A percentile compares a stretch with the other conserved stretches of the same genome.
phyloP scores from a whole-genome alignment of 2,888 invertebrate species.

The Poecilus cupreus region DNA sequence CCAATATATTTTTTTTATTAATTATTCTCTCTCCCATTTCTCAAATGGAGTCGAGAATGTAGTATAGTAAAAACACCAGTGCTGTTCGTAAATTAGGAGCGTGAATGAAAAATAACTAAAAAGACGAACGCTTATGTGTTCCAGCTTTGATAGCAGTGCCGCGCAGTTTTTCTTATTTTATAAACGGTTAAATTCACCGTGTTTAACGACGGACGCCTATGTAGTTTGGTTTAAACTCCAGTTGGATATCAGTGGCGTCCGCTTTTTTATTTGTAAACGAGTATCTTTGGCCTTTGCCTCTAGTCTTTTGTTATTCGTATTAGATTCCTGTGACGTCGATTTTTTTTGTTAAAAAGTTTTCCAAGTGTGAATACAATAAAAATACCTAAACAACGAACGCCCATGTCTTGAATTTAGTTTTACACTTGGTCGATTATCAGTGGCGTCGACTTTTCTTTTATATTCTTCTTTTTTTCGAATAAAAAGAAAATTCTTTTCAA shows the following conservation, averaged over 20 bases:
- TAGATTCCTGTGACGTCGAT: neutral
- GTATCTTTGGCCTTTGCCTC: neutral
- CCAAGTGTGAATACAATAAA: neutral
- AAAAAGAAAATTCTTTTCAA: conserved; percentile 2
- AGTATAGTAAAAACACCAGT: too few relatives aligned
- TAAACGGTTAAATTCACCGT: too few relatives aligned
- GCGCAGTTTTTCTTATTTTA: too few relatives aligned
- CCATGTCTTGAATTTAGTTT: conserved; percentile 21
- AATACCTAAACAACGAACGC: conserved; percentile 5
- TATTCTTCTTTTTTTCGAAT: neutral
- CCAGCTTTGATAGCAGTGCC: too few relatives aligned
- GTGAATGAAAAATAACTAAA: too few relatives aligned
- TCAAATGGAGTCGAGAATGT: too few relatives aligned
- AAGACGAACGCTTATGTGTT: too few relatives aligned
- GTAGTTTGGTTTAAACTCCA: neutral
- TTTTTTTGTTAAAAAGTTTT: conserved; percentile 1
- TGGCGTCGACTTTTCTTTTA: conserved; percentile 9
- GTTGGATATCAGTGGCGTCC: neutral
- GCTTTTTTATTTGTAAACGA: neutral
- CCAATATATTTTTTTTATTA: too few relatives aligned
- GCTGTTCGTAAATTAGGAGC: too few relatives aligned
- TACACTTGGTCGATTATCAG: neutral
- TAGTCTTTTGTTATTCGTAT: neutral
- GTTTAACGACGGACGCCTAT: neutral
- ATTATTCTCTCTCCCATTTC: too few relatives aligned